These are phyloP conservation scores for Sturnus vulgaris DNA, from an alignment of 2,113 vertebrate species.

Conservation along the genomic window DNA sequence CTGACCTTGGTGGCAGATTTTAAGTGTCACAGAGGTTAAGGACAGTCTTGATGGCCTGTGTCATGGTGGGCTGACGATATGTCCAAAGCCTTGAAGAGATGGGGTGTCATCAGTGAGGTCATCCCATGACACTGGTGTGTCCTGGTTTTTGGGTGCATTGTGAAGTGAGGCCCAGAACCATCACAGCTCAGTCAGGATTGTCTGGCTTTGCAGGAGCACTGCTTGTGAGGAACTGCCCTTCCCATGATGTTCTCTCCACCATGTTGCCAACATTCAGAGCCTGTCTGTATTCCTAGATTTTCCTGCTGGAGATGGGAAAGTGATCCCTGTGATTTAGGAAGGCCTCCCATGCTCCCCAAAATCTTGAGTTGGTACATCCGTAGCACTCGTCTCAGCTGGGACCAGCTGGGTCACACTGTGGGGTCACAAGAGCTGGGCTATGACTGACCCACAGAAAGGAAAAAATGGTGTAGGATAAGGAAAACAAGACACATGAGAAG, in stretches of 20 bases:
- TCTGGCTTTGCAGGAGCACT: background rate
- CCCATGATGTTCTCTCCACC: background rate
- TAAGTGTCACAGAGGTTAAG: background rate
- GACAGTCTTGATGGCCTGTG: background rate
- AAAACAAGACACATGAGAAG: background rate
- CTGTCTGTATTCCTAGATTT: background rate
- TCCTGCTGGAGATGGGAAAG: background rate
- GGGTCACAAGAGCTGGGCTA: background rate
- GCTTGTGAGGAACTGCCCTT: background rate
- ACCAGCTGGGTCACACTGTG: background rate
- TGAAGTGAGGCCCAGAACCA: background rate
- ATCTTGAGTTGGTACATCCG: background rate
- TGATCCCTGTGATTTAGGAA: background rate
- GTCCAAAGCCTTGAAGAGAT: background rate
- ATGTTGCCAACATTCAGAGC: background rate
- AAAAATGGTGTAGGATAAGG: background rate
- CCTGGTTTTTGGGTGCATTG: background rate
- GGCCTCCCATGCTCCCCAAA: background rate
- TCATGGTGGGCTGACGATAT: background rate
- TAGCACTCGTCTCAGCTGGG: rapidly evolving
- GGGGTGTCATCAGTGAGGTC: background rate
- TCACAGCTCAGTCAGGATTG: background rate
- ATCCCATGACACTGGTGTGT: background rate
- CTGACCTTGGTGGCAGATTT: background rate
- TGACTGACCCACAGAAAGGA: background rate